phyloP scores from a whole-genome alignment of 2,113 vertebrate species.

The Montifringilla adamsi region DNA sequence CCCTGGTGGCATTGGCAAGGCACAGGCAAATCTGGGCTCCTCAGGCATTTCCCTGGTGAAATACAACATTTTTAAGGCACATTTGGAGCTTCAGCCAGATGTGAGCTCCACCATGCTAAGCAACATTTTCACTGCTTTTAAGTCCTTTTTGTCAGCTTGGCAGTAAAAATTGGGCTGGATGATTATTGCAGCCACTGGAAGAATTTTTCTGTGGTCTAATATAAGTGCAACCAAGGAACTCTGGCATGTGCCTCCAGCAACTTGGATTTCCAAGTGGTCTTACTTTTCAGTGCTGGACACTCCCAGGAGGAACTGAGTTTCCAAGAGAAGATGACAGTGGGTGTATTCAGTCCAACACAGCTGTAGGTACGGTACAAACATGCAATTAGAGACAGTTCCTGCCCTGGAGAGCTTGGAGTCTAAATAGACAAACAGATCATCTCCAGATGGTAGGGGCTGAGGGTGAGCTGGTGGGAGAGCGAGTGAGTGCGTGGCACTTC shows the following conservation, averaged over 20 bases:
- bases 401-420: conserved; percentile 61
- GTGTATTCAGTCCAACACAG: conserved; percentile 61
- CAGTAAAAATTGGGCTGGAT: conserved; percentile 27
- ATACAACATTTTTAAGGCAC: background rate
- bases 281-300: conserved; percentile 58
- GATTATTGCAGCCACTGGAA: conserved; percentile 35
- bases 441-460: conserved; percentile 61
- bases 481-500: conserved; percentile 42
- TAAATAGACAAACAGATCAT: conserved; percentile 68
- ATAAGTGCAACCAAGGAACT: conserved; percentile 50
- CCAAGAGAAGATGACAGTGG: conserved; percentile 65
- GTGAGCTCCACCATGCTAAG: background rate
- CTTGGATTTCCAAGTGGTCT: conserved; percentile 58
- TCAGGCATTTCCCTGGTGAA: background rate
- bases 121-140: background rate
- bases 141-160: conserved; percentile 9
- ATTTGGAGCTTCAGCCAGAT: background rate
- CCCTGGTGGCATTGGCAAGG: background rate
- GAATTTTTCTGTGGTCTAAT: conserved; percentile 56
- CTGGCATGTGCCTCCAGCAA: conserved; percentile 58
- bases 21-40: background rate
- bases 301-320: conserved; percentile 46
- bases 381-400: conserved; percentile 59
- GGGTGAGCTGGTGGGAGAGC: conserved; percentile 51
- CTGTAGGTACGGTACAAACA: conserved; percentile 64